These are phyloP conservation scores for Steromphala cineraria DNA, from an alignment of 2,888 invertebrate genomes.

Conservation along the genomic window DNA sequence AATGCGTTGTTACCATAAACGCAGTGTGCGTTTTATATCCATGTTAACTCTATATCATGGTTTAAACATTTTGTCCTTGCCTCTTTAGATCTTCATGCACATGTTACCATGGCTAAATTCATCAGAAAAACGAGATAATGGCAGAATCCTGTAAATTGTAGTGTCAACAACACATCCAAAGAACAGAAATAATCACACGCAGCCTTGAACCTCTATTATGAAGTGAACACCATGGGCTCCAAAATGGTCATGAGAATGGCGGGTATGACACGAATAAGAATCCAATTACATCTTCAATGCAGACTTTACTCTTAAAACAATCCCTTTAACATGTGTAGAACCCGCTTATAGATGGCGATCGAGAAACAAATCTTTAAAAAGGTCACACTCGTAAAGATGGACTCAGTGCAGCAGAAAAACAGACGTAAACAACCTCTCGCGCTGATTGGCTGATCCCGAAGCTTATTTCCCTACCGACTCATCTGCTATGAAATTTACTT, in stretches of 20 bases:
- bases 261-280: background rate
- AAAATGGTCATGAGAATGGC: background rate
- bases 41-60: background rate
- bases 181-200: constrained; percentile 31
- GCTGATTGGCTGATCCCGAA: constrained; percentile 51
- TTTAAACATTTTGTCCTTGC: too few relatives aligned
- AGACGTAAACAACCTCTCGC: constrained; percentile 65
- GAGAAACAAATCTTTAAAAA: constrained; percentile 27
- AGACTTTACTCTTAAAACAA: constrained; percentile 21
- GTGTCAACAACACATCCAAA: constrained; percentile 21
- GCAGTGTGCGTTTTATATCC: background rate
- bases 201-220: constrained; percentile 34
- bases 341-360: background rate
- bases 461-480: background rate
- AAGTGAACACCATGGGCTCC: constrained; percentile 4
- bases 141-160: constrained; percentile 21
- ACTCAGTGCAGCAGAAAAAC: constrained; percentile 43
- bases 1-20: constrained; percentile 8
- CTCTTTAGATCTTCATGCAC: too few relatives aligned
- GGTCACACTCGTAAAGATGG: constrained; percentile 26
- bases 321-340: background rate
- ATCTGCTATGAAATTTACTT: background rate
- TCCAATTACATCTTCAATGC: background rate
- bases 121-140: background rate
- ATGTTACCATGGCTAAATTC: too few relatives aligned